Percentiles rank a stretch among this genome's conserved stretches.
Conservation (phyloP, 2,797 vertebrate genomes). For the Aeoliscus strigatus region DNA sequence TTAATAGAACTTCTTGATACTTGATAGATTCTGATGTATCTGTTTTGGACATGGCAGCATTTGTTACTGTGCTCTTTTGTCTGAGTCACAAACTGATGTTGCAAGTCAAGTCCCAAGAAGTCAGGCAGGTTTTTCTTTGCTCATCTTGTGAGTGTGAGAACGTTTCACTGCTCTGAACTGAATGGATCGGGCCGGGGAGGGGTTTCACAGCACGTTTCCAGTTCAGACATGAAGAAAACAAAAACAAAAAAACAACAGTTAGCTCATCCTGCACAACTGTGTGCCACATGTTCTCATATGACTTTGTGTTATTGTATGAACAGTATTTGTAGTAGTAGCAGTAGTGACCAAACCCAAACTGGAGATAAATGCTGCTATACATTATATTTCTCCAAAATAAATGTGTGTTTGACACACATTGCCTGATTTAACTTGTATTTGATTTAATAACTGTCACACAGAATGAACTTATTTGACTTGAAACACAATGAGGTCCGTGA, state of each 20-base stretch:
- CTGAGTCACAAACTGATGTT: slow-evolving; percentile 37
- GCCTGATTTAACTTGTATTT: too few species aligned
- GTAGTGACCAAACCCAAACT: too few species aligned
- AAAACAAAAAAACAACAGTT: slow-evolving; percentile 23
- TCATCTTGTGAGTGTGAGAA: slow-evolving; percentile 10
- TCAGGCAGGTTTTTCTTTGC: slow-evolving; percentile 57
- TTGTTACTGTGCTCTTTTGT: slow-evolving; percentile 9
- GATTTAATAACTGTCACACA: too few species aligned
- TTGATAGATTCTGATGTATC: too few species aligned
- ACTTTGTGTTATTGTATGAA: slow-evolving; percentile 6
- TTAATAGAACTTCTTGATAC: too few species aligned
- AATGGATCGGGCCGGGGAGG: slow-evolving; percentile 34
- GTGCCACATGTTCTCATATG: slow-evolving; percentile 39
- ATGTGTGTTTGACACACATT: too few species aligned
- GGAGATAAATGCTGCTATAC: too few species aligned
- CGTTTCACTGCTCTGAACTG: slow-evolving; percentile 15
- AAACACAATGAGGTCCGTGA: too few species aligned
- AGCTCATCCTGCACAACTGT: slow-evolving; percentile 44
- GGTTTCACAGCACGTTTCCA: slow-evolving; percentile 39
- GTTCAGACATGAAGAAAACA: slow-evolving; percentile 52
- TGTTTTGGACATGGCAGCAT: too few species aligned
- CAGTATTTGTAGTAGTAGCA: too few species aligned
- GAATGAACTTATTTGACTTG: too few species aligned
- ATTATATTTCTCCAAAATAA: too few species aligned
- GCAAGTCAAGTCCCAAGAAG: slow-evolving; percentile 57